phyloP scores from a whole-genome alignment of 2,797 vertebrate genomes.

The Galago senegalensis region DNA sequence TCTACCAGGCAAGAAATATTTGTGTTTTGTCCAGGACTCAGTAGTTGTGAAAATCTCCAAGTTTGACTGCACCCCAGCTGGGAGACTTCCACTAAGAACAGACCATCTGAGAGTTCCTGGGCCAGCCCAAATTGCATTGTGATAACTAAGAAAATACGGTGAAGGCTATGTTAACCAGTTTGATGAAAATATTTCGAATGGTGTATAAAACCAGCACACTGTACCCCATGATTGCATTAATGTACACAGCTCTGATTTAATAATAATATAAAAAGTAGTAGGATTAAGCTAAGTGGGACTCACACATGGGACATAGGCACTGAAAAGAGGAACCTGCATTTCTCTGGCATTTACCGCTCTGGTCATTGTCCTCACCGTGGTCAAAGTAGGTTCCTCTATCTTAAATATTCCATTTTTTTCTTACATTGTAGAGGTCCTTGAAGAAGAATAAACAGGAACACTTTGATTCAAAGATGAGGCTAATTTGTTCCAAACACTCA shows the following conservation, averaged over 20 bases:
- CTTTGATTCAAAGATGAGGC: conserved; percentile 74
- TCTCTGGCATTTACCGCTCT: background rate
- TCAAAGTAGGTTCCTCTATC: background rate
- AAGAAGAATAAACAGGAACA: conserved; percentile 83
- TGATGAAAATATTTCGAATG: no score
- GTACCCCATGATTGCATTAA: no score
- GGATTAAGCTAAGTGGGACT: background rate
- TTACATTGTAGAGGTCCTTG: background rate
- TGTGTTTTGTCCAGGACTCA: conserved; percentile 1
- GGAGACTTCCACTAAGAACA: background rate
- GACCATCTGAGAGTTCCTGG: background rate
- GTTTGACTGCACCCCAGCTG: background rate
- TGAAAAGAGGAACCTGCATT: background rate
- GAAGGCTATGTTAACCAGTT: no score
- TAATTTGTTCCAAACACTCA: conserved; percentile 71
- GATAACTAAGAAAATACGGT: no score
- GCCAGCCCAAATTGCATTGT: background rate
- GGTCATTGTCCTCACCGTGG: background rate
- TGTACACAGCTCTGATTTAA: no score
- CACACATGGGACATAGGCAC: accelerated
- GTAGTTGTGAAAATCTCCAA: background rate
- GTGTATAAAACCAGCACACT: no score
- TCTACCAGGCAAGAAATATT: background rate
- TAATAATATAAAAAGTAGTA: background rate
- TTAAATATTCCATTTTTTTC: conserved; percentile 57